A percentile compares a stretch with the other conserved stretches of the same genome.
Evolutionary conservation across 2,797 vertebrate species (phyloP).

Genomic region (Sphenodon punctatus): DNA sequence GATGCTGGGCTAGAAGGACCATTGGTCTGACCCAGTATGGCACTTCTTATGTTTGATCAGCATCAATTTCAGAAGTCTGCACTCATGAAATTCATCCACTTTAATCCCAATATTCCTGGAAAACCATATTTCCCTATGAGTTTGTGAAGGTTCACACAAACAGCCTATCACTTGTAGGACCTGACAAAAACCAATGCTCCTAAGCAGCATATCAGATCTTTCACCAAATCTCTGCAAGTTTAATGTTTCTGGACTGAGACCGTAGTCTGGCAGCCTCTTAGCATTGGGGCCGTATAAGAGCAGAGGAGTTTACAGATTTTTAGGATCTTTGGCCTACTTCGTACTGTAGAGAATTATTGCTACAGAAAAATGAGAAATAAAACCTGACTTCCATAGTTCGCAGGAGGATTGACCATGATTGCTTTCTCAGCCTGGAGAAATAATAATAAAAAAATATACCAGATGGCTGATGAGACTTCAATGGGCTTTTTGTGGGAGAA

Average conservation of each 20-base stretch:
- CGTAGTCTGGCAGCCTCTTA: slow-evolving; percentile 14
- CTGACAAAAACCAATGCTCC: background rate
- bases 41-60: no score
- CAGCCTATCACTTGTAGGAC: background rate
- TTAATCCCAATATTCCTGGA: background rate
- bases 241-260: slow-evolving; percentile 33
- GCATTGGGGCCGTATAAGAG: slow-evolving; percentile 28
- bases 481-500: slow-evolving; percentile 44
- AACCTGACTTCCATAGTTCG: slow-evolving; percentile 63
- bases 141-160: background rate
- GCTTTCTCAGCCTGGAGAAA: slow-evolving; percentile 71
- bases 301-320: slow-evolving; percentile 29
- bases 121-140: background rate
- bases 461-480: slow-evolving; percentile 70
- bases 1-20: no score
- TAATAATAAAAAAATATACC: slow-evolving; percentile 54
- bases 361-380: slow-evolving; percentile 61
- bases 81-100: background rate
- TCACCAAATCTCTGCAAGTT: slow-evolving; percentile 15
- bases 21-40: no score
- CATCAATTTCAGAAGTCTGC: background rate
- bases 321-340: slow-evolving; percentile 48
- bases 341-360: slow-evolving; percentile 58
- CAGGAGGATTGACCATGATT: slow-evolving; percentile 67
- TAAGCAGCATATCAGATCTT: slow-evolving; percentile 27